phyloP scores from a whole-genome alignment of 2,888 invertebrate species.

The Standfussiana lucernea region DNA sequence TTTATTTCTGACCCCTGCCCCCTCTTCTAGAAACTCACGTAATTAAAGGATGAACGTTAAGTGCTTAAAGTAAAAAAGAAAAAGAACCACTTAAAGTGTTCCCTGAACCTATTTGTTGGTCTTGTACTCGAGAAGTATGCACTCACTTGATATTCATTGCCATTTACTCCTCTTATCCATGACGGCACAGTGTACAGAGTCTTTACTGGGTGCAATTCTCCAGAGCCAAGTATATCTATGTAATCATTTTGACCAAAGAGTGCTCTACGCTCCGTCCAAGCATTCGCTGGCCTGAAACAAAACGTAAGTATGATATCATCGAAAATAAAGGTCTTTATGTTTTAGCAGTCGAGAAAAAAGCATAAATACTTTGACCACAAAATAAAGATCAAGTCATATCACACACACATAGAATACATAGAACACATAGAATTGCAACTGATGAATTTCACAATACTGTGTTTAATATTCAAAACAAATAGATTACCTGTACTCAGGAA shows the following conservation, averaged over 20 bases:
- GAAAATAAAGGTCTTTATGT: background rate
- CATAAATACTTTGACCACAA: background rate
- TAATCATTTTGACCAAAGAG: constrained; percentile 99
- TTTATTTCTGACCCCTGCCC: no score
- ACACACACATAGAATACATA: no score
- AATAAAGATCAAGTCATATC: background rate
- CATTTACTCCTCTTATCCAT: constrained; percentile 97
- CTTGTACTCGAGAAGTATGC: background rate
- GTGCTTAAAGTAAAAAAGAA: no score
- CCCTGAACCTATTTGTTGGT: background rate
- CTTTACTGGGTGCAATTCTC: constrained; percentile 94
- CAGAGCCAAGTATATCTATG: constrained; percentile 98
- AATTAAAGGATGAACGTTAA: no score
- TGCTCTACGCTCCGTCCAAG: constrained; percentile 94
- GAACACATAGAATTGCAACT: background rate
- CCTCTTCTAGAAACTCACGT: no score
- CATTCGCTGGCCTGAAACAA: constrained; percentile 92
- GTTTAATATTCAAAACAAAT: background rate
- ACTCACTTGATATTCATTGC: constrained; percentile 94
- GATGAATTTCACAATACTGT: background rate
- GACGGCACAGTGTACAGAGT: constrained; percentile 96
- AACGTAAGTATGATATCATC: constrained; percentile 58
- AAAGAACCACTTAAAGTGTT: no score
- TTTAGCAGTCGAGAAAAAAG: background rate
- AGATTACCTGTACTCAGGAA: constrained; percentile 92